Evolutionary conservation across 35 echinoderm and acorn worm species (phyloP), one percentile per base, ranked within the genome.

Genomic region (Hemicentrotus pulcherrimus): DNA sequence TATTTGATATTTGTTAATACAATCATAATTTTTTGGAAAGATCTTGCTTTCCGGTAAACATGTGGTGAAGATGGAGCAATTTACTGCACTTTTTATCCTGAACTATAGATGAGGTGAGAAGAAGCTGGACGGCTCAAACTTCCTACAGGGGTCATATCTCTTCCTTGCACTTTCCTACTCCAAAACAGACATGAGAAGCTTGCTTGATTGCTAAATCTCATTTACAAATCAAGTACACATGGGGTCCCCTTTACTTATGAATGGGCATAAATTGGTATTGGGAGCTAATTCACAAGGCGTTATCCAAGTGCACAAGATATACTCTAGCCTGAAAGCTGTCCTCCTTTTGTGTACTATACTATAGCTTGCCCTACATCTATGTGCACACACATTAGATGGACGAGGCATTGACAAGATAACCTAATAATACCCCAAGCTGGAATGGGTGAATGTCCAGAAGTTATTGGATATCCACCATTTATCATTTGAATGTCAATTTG

Each of bases 401-500:
- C 19, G 65, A 8, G 24, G 65, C 18, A 78, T 78, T 78, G 65
- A 78, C 6, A 28, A 78, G 19, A 0, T 78, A 78, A 78, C 65
- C 65, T 78, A 22, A 78, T 78, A 78, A 28, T 41, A 41, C 3
- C 22, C 8, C 19, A 4, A n/a, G 65, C 28, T 78, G 7, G 65
- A 41, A 41, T 1, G 35, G 65, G 19, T n/a, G 18, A 78, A 78
- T n/a, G 65, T 78, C 24, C 28, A 28, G 6, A 78, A n/a, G 65
- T 78, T 78, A 78, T 78, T 78, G 65, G 65, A 78, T 78, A 78
- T 78, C 65, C 22, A 22, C 19, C 65, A 78, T 78, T 78, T 78
- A 78, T 78, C 19, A 78, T 78, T 78, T 78, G 65, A 78, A 78
- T 78, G 65, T 78, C 65, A 78, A 78, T 78, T 78, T 78, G 65